A percentile compares a stretch with the other conserved stretches of the same genome.
phyloP scores from a whole-genome alignment of 2,797 vertebrate genomes.

The Dermochelys coriacea region DNA sequence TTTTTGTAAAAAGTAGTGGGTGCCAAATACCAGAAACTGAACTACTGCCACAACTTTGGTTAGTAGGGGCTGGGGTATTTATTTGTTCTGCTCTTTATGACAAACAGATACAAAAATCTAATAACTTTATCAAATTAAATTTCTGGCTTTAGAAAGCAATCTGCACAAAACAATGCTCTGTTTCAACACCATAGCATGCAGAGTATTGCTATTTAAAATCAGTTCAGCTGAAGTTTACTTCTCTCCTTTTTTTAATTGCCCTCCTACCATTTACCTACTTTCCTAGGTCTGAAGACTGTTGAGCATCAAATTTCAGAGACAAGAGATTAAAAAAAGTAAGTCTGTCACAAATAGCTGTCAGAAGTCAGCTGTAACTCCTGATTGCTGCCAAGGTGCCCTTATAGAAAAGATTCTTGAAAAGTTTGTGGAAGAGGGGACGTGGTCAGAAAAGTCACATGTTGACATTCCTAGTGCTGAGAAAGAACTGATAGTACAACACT shows the following conservation, averaged over 20 bases:
- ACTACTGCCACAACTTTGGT: background rate
- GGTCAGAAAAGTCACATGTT: background rate
- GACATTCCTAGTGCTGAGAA: background rate
- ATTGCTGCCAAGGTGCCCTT: background rate
- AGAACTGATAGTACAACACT: background rate
- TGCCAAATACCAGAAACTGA: background rate
- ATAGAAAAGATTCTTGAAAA: background rate
- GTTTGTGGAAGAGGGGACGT: background rate
- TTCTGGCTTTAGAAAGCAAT: background rate
- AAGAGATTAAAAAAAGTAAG: background rate
- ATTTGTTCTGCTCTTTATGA: background rate
- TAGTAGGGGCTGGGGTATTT: background rate
- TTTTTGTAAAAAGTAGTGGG: background rate
- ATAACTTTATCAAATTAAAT: background rate
- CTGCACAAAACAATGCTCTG: background rate
- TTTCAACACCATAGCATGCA: background rate
- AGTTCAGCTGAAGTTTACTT: background rate
- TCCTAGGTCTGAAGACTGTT: rapidly evolving
- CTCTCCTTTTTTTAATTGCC: background rate
- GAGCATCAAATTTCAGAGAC: background rate
- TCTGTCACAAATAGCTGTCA: background rate
- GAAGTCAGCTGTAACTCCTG: background rate
- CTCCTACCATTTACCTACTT: background rate
- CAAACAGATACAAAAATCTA: background rate
- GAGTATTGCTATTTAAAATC: background rate